These are phyloP conservation scores for Threskiornis aethiopicus DNA, from an alignment of 2,797 vertebrate genomes.

Conservation along the genomic window DNA sequence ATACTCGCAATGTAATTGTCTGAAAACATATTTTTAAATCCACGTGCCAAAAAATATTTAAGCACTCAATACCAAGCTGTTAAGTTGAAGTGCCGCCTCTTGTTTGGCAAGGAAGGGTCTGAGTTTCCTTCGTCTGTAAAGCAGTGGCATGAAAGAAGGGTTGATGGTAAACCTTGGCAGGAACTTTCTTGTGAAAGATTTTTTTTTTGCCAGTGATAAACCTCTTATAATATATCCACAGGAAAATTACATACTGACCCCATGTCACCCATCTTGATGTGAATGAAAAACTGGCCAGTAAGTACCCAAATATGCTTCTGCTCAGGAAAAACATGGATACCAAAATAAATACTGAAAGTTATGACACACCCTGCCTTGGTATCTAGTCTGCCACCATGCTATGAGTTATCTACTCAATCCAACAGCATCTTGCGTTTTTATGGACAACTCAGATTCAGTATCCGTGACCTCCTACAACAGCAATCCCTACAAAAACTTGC, in stretches of 20 bases:
- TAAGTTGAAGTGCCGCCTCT: background rate
- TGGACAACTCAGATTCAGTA: background rate
- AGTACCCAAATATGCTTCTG: background rate
- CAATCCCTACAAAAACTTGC: background rate
- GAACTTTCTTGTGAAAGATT: background rate
- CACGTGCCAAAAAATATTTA: background rate
- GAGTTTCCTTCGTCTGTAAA: background rate
- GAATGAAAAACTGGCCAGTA: background rate
- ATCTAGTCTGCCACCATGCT: background rate
- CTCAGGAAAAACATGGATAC: background rate
- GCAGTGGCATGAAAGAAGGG: background rate
- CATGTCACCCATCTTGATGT: background rate
- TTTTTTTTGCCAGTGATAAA: background rate
- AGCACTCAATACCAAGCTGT: background rate
- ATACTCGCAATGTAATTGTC: background rate
- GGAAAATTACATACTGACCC: background rate
- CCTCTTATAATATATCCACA: background rate
- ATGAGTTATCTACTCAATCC: background rate
- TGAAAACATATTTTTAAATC: background rate
- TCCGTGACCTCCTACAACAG: background rate
- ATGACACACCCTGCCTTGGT: background rate
- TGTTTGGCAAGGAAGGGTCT: background rate
- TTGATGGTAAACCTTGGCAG: background rate
- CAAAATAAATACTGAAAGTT: background rate
- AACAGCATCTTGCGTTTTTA: background rate